Evolutionary conservation across 1,140 invertebrate species (phyloP).

Genomic region (Cydia splendana): DNA sequence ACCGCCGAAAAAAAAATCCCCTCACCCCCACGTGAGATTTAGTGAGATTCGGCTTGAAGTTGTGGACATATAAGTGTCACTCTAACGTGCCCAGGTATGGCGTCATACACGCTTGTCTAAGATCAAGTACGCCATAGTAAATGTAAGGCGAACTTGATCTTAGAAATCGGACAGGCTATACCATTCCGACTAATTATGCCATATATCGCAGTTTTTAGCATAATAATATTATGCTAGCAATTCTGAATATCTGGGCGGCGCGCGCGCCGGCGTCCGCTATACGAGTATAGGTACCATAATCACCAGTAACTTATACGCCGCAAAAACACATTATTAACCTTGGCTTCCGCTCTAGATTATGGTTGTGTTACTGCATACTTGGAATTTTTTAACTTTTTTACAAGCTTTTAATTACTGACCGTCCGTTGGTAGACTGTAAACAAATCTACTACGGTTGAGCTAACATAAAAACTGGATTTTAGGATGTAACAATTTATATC

Average conservation of each 20-base stretch:
- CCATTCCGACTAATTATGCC: constrained; percentile 7
- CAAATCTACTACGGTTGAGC: background rate
- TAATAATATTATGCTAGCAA: constrained; percentile 1
- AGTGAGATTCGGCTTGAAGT: too few relatives aligned
- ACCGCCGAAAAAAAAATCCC: too few relatives aligned
- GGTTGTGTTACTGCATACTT: background rate
- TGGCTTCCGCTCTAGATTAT: constrained; percentile 2
- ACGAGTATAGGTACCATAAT: constrained; percentile 1
- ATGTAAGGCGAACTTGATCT: too few relatives aligned
- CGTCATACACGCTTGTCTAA: too few relatives aligned
- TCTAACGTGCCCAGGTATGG: too few relatives aligned
- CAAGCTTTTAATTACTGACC: background rate
- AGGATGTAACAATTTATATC: too few relatives aligned
- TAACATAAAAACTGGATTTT: too few relatives aligned
- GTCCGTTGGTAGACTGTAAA: background rate
- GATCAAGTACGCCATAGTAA: too few relatives aligned
- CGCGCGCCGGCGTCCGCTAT: background rate
- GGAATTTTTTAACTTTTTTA: background rate
- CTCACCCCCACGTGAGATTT: too few relatives aligned
- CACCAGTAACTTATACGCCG: background rate
- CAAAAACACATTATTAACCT: constrained; percentile 12
- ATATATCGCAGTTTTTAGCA: constrained; percentile 6
- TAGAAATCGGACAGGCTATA: background rate
- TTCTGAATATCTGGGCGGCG: background rate
- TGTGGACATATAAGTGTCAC: too few relatives aligned